Conservation (phyloP, 1,140 invertebrate species). For the Halyomorpha halys region DNA sequence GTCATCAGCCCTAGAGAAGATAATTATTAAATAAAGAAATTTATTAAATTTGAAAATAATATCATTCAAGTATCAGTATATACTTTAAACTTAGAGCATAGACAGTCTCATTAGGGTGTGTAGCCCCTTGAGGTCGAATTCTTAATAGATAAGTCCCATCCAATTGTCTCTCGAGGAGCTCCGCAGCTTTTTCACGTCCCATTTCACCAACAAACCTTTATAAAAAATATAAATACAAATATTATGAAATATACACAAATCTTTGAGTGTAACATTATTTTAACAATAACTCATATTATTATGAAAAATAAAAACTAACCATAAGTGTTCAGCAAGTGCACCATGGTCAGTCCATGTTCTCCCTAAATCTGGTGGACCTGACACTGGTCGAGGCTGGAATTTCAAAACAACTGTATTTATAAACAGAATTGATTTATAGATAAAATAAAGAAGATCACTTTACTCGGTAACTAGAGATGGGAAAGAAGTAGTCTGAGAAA, state of each 20-base stretch:
- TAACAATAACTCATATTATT: background rate
- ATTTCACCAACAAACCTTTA: slow-evolving; percentile 74
- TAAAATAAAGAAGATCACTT: no score
- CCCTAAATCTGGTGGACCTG: slow-evolving; percentile 27
- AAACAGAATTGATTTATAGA: no score
- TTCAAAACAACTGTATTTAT: background rate
- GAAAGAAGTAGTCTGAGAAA: no score
- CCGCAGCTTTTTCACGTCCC: slow-evolving; percentile 70
- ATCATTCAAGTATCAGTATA: slow-evolving; percentile 34
- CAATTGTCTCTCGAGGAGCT: slow-evolving; percentile 60
- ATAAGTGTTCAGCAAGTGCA: slow-evolving; percentile 33
- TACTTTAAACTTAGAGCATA: slow-evolving; percentile 87
- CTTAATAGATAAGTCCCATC: slow-evolving; percentile 84
- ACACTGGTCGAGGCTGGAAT: slow-evolving; percentile 5
- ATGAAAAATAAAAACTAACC: slow-evolving; percentile 28
- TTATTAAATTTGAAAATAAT: background rate
- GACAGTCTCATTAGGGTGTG: slow-evolving; percentile 49
- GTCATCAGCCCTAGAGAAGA: slow-evolving; percentile 55
- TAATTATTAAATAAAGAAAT: background rate
- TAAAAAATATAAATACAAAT: slow-evolving; percentile 10
- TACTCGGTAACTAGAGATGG: no score
- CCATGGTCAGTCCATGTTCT: slow-evolving; percentile 32
- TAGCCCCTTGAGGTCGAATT: slow-evolving; percentile 54
- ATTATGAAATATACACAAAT: background rate
- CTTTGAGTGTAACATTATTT: background rate